phyloP scores from a whole-genome alignment of 2,113 vertebrate genomes.

The Sinocyclocheilus rhinocerous region DNA sequence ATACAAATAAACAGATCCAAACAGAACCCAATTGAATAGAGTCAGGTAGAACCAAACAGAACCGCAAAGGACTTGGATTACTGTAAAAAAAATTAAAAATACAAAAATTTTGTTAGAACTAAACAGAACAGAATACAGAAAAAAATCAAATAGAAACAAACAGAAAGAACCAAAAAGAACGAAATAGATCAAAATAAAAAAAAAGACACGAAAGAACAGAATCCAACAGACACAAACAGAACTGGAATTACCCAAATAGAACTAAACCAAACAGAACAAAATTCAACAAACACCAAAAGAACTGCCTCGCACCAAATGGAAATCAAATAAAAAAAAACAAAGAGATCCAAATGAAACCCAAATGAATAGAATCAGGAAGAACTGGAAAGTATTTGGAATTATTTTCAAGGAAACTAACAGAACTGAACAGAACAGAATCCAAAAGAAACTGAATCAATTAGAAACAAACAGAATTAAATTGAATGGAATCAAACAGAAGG shows the following conservation, averaged over 20 bases:
- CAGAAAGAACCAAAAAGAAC: neutral
- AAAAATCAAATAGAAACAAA: neutral
- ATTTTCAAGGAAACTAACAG: neutral
- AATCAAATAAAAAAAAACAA: neutral
- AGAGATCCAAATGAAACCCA: neutral
- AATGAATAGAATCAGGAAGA: neutral
- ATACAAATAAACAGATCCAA: too few species aligned
- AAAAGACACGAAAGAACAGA: neutral
- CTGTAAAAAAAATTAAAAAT: too few species aligned
- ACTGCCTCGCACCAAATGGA: neutral
- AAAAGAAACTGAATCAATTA: neutral
- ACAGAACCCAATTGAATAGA: too few species aligned
- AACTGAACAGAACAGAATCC: neutral
- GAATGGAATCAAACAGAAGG: neutral
- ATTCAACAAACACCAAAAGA: neutral
- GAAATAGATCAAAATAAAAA: too few species aligned
- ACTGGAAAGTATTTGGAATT: neutral
- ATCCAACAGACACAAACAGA: neutral
- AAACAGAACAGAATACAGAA: neutral
- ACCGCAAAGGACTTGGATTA: too few species aligned
- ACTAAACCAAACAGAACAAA: neutral
- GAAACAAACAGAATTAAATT: neutral
- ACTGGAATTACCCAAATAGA: neutral
- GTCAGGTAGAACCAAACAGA: too few species aligned
- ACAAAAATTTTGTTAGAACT: neutral